phyloP scores from a whole-genome alignment of 2,797 vertebrate species.

The Heliangelus exortis region DNA sequence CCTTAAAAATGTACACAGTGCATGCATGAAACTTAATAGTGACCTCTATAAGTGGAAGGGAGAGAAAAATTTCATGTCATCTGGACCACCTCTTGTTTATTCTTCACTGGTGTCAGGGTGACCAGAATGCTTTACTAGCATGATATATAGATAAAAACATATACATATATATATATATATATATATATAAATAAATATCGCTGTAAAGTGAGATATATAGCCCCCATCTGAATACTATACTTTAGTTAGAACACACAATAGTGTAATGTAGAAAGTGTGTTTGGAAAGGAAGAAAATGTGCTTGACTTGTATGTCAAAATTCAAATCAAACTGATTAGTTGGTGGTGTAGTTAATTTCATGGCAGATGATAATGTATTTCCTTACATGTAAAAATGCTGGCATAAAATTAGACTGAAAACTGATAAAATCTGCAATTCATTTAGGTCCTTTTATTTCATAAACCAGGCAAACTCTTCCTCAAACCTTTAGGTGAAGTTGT shows the following conservation, averaged over 20 bases:
- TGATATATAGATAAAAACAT: no score
- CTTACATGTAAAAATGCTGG: background rate
- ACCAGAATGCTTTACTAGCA: background rate
- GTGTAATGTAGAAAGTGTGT: background rate
- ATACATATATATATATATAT: no score
- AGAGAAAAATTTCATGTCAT: background rate
- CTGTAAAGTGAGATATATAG: background rate
- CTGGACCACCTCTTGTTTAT: conserved; percentile 27
- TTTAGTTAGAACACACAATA: conserved; percentile 37
- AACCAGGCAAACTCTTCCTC: conserved; percentile 20
- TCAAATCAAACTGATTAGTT: background rate
- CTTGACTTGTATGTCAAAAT: background rate
- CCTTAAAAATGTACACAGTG: conserved; percentile 18
- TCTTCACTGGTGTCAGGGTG: conserved; percentile 23
- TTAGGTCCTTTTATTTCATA: background rate
- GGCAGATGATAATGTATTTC: conserved; percentile 26
- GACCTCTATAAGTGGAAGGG: conserved; percentile 24
- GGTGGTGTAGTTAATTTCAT: conserved; percentile 1
- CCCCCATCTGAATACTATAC: background rate
- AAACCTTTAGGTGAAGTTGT: background rate
- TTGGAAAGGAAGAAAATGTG: conserved; percentile 10
- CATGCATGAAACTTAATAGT: background rate
- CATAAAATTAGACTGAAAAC: conserved; percentile 8
- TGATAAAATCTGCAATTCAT: background rate
- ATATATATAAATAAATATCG: no score